Evolutionary conservation across 2,888 invertebrate genomes (phyloP), one percentile per base, ranked within the genome.

Genomic region (Tiliacea aurago): DNA sequence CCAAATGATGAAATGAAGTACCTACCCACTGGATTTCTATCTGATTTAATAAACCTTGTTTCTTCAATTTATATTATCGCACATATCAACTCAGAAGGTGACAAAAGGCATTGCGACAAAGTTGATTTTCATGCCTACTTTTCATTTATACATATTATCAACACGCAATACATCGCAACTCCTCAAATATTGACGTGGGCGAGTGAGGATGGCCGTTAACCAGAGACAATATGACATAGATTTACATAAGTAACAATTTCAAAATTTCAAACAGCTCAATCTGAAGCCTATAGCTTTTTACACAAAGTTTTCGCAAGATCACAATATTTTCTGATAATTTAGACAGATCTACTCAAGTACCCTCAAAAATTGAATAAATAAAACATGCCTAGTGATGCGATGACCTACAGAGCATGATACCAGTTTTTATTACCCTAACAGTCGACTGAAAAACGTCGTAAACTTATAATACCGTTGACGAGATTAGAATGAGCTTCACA

Each of bases 381-480:
- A 67, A 70, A 49, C 59, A 43, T 13, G 28, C 18, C 33, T 43
- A 62, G 33, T 71, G 28, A 49, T n/a, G 59, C 67, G 62, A 4
- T 75, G 79, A 79, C 79, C 84, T 62, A 85, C 37, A 85, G 64
- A 84, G 13, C 11, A 28, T 23, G 20, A 72, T 23, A 74, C 70
- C 63, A 72, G 76, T 81, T 84, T 63, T 76, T 70, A 70, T 41
- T 3, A 28, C 61, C 11, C 37, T 37, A 49, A 71, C 73, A 53
- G 56, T 58, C 49, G 37, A n/a, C 18, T 55, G 64, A 43, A 81
- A 76, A 75, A 71, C 64, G 62, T 37, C 59, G 49, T 62, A 63
- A 79, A 73, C 68, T 63, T n/a, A 41, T 70, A 53, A 64, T 76
- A 84, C 86, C 84, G 84, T 84, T 86, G 79, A 59, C n/a, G 51